These are phyloP conservation scores for Tanytarsus gracilentus DNA, from an alignment of 2,888 invertebrate species.

Conservation along the genomic window DNA sequence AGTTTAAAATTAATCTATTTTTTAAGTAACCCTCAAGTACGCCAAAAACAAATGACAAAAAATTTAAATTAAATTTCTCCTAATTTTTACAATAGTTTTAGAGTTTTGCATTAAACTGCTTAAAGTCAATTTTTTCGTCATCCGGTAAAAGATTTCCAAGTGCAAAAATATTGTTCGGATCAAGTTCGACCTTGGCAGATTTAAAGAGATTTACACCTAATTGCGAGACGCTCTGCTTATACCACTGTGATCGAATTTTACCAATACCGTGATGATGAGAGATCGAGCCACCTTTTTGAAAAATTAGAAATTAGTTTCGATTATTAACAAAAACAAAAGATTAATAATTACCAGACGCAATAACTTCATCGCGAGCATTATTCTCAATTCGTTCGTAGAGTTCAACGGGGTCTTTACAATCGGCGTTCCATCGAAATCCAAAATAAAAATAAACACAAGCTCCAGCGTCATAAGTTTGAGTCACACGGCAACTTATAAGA, in stretches of 20 bases:
- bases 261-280: slow-evolving; percentile 98
- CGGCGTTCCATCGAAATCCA: slow-evolving; percentile 60
- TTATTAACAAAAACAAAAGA: slow-evolving; percentile 49
- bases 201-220: slow-evolving; percentile 67
- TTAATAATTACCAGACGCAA: slow-evolving; percentile 49
- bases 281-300: slow-evolving; percentile 54
- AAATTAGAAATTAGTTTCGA: not conserved
- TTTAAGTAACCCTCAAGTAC: not conserved
- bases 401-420: slow-evolving; percentile 56
- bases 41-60: not conserved
- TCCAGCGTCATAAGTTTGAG: slow-evolving; percentile 95
- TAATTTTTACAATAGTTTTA: not conserved
- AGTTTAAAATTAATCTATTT: not conserved
- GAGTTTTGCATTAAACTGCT: not conserved
- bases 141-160: slow-evolving; percentile 59
- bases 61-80: not conserved
- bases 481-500: slow-evolving; percentile 73
- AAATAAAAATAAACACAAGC: slow-evolving; percentile 95
- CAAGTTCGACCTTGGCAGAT: slow-evolving; percentile 77
- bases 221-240: slow-evolving; percentile 71
- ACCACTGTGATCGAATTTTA: slow-evolving; percentile 83
- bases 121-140: slow-evolving; percentile 15
- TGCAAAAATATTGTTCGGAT: slow-evolving; percentile 92
- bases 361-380: slow-evolving; percentile 81
- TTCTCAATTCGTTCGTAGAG: slow-evolving; percentile 82